phyloP scores from a whole-genome alignment of 2,113 vertebrate species.

The Poeciliopsis occidentalis region DNA sequence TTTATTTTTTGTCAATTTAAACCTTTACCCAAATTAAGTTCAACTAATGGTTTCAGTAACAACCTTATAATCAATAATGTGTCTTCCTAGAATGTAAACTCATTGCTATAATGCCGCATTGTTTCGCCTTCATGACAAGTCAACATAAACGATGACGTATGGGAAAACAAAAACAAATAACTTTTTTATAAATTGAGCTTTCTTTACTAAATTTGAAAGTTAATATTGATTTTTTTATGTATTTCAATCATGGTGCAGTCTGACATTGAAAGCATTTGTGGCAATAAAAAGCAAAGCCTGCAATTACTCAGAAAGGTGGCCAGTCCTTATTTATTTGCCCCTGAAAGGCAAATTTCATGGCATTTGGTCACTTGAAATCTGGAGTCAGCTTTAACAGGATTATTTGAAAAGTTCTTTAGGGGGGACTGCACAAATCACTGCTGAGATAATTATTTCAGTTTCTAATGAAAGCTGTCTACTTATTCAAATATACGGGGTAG shows the following conservation, averaged over 20 bases:
- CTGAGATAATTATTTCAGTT: constrained; percentile 42
- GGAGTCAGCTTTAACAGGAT: constrained; percentile 16
- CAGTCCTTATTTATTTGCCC: constrained; percentile 19
- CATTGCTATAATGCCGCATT: too few species aligned
- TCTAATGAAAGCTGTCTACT: constrained; percentile 34
- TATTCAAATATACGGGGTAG: constrained; percentile 26
- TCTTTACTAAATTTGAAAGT: too few species aligned
- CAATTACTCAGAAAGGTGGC: neutral
- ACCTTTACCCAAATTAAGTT: neutral
- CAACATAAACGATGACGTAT: too few species aligned
- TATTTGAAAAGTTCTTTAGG: constrained; percentile 31
- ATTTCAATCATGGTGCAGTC: too few species aligned
- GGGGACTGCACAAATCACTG: constrained; percentile 27
- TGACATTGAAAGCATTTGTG: too few species aligned
- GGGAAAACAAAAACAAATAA: too few species aligned
- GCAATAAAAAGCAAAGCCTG: too few species aligned
- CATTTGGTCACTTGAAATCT: constrained; percentile 20
- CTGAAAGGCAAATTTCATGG: constrained; percentile 13
- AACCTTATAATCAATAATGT: too few species aligned
- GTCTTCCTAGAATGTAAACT: neutral
- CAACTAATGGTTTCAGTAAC: neutral
- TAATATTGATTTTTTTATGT: too few species aligned
- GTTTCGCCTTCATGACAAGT: neutral
- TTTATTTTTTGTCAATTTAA: neutral
- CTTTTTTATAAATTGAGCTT: too few species aligned